Evolutionary conservation across 2,888 invertebrate genomes (phyloP).

Genomic region (Melanotus villosus): DNA sequence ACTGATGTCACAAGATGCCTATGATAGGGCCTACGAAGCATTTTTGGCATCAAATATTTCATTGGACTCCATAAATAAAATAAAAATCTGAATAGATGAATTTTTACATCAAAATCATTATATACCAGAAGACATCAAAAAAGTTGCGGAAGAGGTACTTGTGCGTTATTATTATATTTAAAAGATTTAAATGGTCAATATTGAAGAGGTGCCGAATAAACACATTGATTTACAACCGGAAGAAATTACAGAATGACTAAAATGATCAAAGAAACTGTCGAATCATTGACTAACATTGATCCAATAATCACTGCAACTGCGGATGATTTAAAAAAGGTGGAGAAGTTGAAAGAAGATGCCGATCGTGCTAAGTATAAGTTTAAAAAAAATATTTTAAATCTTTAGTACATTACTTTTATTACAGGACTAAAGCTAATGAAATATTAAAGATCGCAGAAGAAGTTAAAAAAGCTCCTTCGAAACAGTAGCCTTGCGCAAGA

Average conservation of each 20-base stretch:
- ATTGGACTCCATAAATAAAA: slow-evolving; percentile 58
- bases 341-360: slow-evolving; percentile 79
- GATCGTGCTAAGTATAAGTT: slow-evolving; percentile 87
- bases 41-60: slow-evolving; percentile 62
- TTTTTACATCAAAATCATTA: slow-evolving; percentile 66
- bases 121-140: slow-evolving; percentile 77
- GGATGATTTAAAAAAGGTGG: slow-evolving; percentile 84
- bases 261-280: slow-evolving; percentile 88
- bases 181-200: not conserved
- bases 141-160: slow-evolving; percentile 70
- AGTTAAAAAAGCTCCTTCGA: slow-evolving; percentile 85
- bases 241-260: slow-evolving; percentile 88
- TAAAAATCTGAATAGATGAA: slow-evolving; percentile 63
- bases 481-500: slow-evolving; percentile 66
- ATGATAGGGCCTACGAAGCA: slow-evolving; percentile 72
- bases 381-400: no score
- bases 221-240: slow-evolving; percentile 90
- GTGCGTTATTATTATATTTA: slow-evolving; percentile 11
- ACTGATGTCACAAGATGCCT: slow-evolving; percentile 79
- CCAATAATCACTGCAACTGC: slow-evolving; percentile 91
- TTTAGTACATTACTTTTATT: no score
- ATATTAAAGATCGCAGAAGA: slow-evolving; percentile 83
- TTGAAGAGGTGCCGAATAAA: slow-evolving; percentile 81
- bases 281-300: slow-evolving; percentile 92
- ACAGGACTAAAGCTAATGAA: slow-evolving; percentile 70